phyloP scores from a whole-genome alignment of 1,140 invertebrate genomes.

The Oncopodura yosiiana region DNA sequence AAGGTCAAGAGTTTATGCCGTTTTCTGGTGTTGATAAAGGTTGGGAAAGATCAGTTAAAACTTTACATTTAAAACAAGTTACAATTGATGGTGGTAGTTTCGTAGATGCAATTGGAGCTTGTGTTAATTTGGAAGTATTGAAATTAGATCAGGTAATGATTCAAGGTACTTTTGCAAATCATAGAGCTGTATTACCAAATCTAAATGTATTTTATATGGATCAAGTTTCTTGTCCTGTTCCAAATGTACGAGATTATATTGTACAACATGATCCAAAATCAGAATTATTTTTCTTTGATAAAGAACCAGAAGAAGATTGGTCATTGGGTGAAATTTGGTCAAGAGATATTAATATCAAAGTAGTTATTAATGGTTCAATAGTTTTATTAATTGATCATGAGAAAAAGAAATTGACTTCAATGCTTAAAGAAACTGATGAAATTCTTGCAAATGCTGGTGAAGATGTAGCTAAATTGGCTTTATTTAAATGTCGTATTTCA shows the following conservation, averaged over 20 bases:
- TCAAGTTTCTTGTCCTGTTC: neutral
- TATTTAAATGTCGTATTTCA: neutral
- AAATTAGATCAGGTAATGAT: neutral
- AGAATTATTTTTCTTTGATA: slow-evolving; percentile 2
- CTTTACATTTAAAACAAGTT: neutral
- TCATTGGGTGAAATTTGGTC: slow-evolving; percentile 1
- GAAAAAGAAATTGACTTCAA: slow-evolving; percentile 3
- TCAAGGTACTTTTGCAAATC: neutral
- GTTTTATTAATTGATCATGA: slow-evolving; percentile 5
- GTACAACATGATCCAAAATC: neutral
- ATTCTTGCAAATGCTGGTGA: slow-evolving; percentile 1
- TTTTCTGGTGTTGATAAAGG: slow-evolving; percentile 1
- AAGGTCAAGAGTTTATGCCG: neutral
- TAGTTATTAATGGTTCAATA: neutral
- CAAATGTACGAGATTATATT: slow-evolving; percentile 1
- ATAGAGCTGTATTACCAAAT: neutral
- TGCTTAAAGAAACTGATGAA: slow-evolving; percentile 2
- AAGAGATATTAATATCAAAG: neutral
- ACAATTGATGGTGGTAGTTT: neutral
- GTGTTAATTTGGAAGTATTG: slow-evolving; percentile 1
- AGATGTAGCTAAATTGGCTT: neutral
- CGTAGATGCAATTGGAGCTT: neutral
- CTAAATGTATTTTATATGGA: slow-evolving; percentile 1
- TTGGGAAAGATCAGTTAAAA: slow-evolving; percentile 2
- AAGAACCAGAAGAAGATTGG: neutral